A percentile compares a stretch with the other conserved stretches of the same genome.
These are phyloP conservation scores for Hystrix brachyura DNA, from an alignment of 2,113 vertebrate species.

Conservation along the genomic window DNA sequence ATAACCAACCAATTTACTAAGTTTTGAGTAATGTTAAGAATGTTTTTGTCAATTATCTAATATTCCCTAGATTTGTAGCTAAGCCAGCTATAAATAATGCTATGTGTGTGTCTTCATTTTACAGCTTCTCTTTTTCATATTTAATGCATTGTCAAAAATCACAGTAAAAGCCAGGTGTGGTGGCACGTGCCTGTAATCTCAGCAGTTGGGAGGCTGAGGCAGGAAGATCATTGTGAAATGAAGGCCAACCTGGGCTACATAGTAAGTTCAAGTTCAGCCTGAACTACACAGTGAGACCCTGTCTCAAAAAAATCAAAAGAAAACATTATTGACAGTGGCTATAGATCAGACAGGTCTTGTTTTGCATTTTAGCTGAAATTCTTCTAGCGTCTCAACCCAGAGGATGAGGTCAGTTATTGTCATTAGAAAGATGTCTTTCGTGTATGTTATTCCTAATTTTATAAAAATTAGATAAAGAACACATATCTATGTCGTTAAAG, in stretches of 20 bases:
- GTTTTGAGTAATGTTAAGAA: constrained; percentile 10
- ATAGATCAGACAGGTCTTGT: neutral
- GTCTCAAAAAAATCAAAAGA: neutral
- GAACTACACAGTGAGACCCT: too few species aligned
- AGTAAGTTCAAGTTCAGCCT: too few species aligned
- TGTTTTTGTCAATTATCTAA: neutral
- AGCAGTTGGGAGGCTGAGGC: too few species aligned
- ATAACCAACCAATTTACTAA: neutral
- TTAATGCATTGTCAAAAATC: neutral
- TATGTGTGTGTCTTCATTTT: neutral
- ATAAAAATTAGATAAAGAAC: constrained; percentile 32
- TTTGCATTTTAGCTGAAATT: neutral
- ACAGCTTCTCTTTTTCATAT: neutral
- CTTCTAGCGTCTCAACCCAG: constrained; percentile 21
- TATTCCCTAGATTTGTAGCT: neutral
- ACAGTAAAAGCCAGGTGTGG: neutral
- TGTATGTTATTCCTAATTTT: neutral
- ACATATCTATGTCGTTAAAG: neutral
- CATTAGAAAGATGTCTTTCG: constrained; percentile 7
- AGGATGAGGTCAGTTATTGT: constrained; percentile 15
- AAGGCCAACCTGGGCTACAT: too few species aligned
- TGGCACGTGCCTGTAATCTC: too few species aligned
- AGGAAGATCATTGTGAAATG: too few species aligned
- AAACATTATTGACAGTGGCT: neutral
- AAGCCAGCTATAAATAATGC: neutral